Base-by-base conservation (phyloP, 2,797 vertebrate genomes). In the Sebastes diaconus region DNA sequence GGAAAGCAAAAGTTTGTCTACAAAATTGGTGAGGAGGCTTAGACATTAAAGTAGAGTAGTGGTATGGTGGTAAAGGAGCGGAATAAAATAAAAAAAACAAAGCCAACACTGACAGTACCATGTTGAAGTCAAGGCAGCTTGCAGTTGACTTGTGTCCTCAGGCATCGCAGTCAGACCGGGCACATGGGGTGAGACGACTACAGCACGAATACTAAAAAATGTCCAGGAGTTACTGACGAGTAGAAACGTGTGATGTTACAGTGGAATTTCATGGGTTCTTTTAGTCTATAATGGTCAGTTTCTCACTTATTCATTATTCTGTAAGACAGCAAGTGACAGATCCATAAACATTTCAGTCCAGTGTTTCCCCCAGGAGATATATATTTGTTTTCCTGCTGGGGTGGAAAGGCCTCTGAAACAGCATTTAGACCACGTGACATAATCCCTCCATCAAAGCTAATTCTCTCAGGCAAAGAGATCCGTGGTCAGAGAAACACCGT, bases 51-150 rank as follows among this genome's bases (percentile, higher is more conserved):
- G 70, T 79, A 70, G 86, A 91, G 84, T 95, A 96, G 95, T 96
- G 96, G 95, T 95, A 94, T 94, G 92, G 89, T 84, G 85, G 80
- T 87, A 88, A 73, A 84, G 58, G 50, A 52, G 64, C 71, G 46
- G 34, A 72, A 84, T 77, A 24, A 29, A 24, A 24, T 24, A 24
- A 24, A 24, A 67, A 72, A 14, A 55, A 60, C 69, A n/a, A 54
- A 65, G 63, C 83, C 88, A 87, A 93, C 87, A 87, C 86, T 81
- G 87, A 94, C 88, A 88, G 94, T 95, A 96, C 94, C 94, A 80
- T 91, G 88, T 82, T 90, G 87, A 92, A 90, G 89, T 92, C 88
- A 95, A 97, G 96, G 95, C 96, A 95, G 91, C 94, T 90, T 94
- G 93, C 83, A 88, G 94, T 92, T 76, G 90, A 93, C 81, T 89